Evolutionary conservation across 2,113 vertebrate species (phyloP).

Genomic region (Urocynchramus pylzowi): DNA sequence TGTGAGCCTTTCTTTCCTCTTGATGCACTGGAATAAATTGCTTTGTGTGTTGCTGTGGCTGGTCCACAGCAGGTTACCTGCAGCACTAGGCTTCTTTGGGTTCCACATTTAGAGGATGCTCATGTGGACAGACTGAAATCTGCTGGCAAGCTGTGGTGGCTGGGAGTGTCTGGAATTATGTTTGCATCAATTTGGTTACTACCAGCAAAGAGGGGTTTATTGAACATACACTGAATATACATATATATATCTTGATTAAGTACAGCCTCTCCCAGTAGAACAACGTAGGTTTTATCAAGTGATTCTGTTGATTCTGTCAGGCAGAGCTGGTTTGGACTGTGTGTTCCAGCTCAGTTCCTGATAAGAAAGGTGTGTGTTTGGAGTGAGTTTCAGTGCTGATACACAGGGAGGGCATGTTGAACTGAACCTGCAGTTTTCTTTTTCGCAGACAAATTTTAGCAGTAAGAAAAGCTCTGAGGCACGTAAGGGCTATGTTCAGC

Average conservation of each 20-base stretch:
- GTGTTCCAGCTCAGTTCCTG: neutral
- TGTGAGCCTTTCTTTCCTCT: neutral
- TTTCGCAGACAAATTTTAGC: neutral
- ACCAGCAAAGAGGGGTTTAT: neutral
- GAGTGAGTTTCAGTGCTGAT: neutral
- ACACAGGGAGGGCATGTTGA: neutral
- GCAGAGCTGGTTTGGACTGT: neutral
- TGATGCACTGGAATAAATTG: slow-evolving; percentile 4
- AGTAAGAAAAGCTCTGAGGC: neutral
- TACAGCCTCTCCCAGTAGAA: slow-evolving; percentile 7
- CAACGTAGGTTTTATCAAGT: neutral
- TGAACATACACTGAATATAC: neutral
- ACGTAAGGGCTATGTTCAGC: neutral
- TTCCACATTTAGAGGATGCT: neutral
- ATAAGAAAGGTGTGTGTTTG: slow-evolving; percentile 9
- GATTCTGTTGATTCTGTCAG: slow-evolving; percentile 37
- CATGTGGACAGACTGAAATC: neutral
- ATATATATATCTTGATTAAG: neutral
- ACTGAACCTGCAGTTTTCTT: neutral
- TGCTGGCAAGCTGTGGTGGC: neutral
- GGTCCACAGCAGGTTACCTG: neutral
- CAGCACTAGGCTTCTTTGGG: neutral
- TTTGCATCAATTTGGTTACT: neutral
- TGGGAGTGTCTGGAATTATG: neutral
- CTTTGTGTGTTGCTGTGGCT: neutral